Evolutionary conservation across 1,140 invertebrate genomes (phyloP).

Genomic region (Lordiphosa clarofinis): DNA sequence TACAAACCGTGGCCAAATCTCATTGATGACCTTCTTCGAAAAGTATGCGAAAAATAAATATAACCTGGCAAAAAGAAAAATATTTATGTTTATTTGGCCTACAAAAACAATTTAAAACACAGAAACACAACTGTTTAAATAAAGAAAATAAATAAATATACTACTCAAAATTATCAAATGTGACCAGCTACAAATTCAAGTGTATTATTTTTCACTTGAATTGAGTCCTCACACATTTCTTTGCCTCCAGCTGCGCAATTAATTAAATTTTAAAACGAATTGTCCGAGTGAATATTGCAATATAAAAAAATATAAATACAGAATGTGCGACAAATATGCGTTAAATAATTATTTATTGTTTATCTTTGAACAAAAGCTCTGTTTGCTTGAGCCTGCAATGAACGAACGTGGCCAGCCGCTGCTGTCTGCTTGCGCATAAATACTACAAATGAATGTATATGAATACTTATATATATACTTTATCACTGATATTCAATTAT

Average conservation of each 20-base stretch:
- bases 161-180: slow-evolving; percentile 24
- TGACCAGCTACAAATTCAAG: slow-evolving; percentile 48
- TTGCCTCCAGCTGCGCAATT: slow-evolving; percentile 48
- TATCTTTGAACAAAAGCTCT: slow-evolving; percentile 34
- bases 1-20: too few species aligned
- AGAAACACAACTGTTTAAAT: slow-evolving; percentile 61
- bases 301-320: slow-evolving; percentile 45
- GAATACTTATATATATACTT: slow-evolving; percentile 32
- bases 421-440: slow-evolving; percentile 28
- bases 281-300: slow-evolving; percentile 23
- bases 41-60: slow-evolving; percentile 44
- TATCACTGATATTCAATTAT: slow-evolving; percentile 68
- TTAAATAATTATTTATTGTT: slow-evolving; percentile 57
- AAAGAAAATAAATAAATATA: slow-evolving; percentile 32
- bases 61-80: slow-evolving; percentile 23
- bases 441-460: slow-evolving; percentile 18
- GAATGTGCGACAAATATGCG: slow-evolving; percentile 44
- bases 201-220: slow-evolving; percentile 40
- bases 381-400: slow-evolving; percentile 20
- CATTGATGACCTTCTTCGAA: slow-evolving; percentile 5
- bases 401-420: slow-evolving; percentile 4
- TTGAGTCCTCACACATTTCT: slow-evolving; percentile 15
- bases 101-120: slow-evolving; percentile 18
- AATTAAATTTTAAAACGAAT: slow-evolving; percentile 37
- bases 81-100: slow-evolving; percentile 40